phyloP scores from a whole-genome alignment of 2,113 vertebrate genomes.

The Taxidea taxus region DNA sequence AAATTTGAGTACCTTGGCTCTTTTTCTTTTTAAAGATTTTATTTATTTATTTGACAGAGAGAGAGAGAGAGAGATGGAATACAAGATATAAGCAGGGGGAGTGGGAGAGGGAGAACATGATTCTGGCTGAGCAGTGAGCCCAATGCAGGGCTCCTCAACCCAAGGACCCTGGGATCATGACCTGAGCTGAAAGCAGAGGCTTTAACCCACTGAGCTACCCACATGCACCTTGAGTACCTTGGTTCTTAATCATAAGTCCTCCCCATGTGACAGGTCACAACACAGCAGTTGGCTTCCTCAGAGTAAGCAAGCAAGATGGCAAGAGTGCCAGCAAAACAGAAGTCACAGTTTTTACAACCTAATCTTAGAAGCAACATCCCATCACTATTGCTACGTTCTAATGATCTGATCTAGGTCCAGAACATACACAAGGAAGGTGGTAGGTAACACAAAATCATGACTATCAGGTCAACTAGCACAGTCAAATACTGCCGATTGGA shows the following conservation, averaged over 20 bases:
- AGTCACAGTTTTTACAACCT: not conserved
- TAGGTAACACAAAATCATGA: not conserved
- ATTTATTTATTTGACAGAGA: too few relatives aligned
- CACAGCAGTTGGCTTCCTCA: not conserved
- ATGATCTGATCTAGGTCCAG: not conserved
- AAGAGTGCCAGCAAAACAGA: not conserved
- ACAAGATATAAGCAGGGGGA: too few relatives aligned
- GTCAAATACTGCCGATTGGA: not conserved
- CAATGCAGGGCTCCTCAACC: too few relatives aligned
- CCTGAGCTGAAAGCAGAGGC: too few relatives aligned
- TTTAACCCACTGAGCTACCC: too few relatives aligned
- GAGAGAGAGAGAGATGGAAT: too few relatives aligned
- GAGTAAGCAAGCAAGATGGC: not conserved
- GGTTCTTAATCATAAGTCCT: not conserved
- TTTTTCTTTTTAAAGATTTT: not conserved
- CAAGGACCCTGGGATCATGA: too few relatives aligned
- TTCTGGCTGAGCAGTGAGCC: too few relatives aligned
- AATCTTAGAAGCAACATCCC: not conserved
- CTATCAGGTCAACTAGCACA: not conserved
- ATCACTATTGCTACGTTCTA: not conserved
- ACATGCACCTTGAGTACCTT: not conserved
- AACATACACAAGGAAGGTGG: not conserved
- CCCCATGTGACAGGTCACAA: not conserved
- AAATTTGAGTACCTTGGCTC: not conserved
- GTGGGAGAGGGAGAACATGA: too few relatives aligned